Evolutionary conservation across 2,888 invertebrate genomes (phyloP).

Genomic region (Ischnura elegans): DNA sequence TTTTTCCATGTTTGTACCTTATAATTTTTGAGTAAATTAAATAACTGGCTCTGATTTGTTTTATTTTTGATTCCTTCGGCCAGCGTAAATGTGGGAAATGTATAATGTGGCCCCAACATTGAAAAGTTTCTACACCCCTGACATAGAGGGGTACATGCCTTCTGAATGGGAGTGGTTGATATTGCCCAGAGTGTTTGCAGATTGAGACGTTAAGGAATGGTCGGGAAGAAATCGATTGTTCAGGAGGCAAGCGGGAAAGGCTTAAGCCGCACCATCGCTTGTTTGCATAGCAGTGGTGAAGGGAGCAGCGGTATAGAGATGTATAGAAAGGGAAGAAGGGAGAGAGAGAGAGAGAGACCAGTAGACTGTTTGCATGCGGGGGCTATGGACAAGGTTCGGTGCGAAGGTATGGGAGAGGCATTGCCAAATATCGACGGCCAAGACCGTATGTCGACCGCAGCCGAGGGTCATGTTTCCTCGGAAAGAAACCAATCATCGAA

Average conservation of each 20-base stretch:
- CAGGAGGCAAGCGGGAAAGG: background rate
- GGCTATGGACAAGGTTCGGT: background rate
- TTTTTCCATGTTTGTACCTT: too few relatives aligned
- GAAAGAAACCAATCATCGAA: background rate
- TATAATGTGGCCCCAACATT: too few relatives aligned
- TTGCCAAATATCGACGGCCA: slow-evolving; percentile 12
- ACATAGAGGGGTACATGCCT: background rate
- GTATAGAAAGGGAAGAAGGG: background rate
- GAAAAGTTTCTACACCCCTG: too few relatives aligned
- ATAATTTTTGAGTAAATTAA: too few relatives aligned
- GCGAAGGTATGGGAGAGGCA: background rate
- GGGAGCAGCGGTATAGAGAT: background rate
- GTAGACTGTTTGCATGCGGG: slow-evolving; percentile 16
- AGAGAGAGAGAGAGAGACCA: background rate
- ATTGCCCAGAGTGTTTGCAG: slow-evolving; percentile 36
- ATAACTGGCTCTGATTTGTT: too few relatives aligned
- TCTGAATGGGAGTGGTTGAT: background rate
- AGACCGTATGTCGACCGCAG: background rate
- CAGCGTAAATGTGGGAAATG: too few relatives aligned
- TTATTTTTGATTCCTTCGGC: too few relatives aligned
- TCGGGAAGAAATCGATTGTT: slow-evolving; percentile 44
- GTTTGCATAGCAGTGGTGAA: slow-evolving; percentile 18
- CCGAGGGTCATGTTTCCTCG: background rate
- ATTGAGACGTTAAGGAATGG: slow-evolving; percentile 53
- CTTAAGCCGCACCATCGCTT: slow-evolving; percentile 12